Evolutionary conservation across 2,797 vertebrate species (phyloP).

Genomic region (Huso huso): DNA sequence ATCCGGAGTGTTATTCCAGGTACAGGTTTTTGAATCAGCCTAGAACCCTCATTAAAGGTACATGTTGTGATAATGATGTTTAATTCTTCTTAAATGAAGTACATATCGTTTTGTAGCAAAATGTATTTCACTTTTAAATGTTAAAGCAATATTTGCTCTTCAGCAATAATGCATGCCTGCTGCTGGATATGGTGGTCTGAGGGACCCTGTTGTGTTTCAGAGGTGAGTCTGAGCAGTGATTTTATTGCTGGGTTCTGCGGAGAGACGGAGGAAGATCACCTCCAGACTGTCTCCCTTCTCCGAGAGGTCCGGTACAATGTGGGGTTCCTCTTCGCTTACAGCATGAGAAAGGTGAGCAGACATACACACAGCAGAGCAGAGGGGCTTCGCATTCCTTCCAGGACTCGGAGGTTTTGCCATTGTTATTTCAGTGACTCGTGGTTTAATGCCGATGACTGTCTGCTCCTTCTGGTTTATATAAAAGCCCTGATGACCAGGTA

Average conservation of each 20-base stretch:
- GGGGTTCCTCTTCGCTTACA: constrained; percentile 90
- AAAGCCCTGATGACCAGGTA: neutral
- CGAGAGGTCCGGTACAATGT: constrained; percentile 71
- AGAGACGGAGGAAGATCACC: constrained; percentile 85
- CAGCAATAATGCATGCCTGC: neutral
- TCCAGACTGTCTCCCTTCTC: constrained; percentile 79
- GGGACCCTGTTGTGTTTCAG: constrained; percentile 41
- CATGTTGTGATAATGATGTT: no score
- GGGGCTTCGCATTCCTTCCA: neutral
- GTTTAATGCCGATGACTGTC: neutral
- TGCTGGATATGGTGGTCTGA: neutral
- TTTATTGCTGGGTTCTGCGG: constrained; percentile 93
- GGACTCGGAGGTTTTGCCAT: neutral
- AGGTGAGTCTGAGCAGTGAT: constrained; percentile 85
- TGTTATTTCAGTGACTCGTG: neutral
- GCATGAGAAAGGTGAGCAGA: constrained; percentile 81
- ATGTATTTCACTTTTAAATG: no score
- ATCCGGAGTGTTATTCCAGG: constrained; percentile 77
- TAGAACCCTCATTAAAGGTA: no score
- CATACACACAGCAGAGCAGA: neutral
- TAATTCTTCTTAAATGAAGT: no score
- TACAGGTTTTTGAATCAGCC: constrained; percentile 27
- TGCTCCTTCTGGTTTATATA: neutral
- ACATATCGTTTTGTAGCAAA: no score
- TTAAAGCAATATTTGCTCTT: neutral